Conservation (phyloP, 1,140 invertebrate species). For the Apocrypta bakeri region DNA sequence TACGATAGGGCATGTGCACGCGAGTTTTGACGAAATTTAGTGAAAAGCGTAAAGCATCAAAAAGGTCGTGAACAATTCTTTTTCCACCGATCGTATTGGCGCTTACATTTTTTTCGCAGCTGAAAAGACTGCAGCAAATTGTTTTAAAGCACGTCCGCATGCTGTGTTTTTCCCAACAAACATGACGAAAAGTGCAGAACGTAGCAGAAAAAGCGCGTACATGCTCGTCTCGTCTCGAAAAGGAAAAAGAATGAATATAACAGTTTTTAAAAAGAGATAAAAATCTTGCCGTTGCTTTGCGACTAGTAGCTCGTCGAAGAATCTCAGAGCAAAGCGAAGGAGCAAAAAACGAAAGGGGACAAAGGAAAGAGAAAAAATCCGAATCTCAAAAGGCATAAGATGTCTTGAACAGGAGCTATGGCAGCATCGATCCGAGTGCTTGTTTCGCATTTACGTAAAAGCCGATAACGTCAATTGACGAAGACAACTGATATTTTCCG, state of each 20-base stretch:
- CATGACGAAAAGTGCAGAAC: not conserved
- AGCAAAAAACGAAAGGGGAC: no score
- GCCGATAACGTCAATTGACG: constrained; percentile 36
- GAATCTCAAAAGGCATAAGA: not conserved
- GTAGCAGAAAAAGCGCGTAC: no score
- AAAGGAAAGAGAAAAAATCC: no score
- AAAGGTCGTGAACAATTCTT: no score
- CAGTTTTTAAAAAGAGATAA: not conserved
- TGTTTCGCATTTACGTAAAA: constrained; percentile 28
- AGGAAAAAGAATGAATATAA: not conserved
- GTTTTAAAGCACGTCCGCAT: not conserved
- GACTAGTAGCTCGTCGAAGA: not conserved
- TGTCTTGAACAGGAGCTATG: not conserved
- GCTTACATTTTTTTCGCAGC: not conserved
- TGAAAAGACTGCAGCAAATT: not conserved
- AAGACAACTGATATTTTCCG: constrained; percentile 23
- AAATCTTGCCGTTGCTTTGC: not conserved
- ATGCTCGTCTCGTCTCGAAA: not conserved
- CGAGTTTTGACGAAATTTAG: no score
- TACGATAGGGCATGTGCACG: no score
- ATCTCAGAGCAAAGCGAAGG: not conserved
- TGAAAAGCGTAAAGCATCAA: no score
- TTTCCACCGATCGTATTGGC: no score
- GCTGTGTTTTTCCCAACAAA: not conserved
- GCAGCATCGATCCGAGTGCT: not conserved